Evolutionary conservation across 2,888 invertebrate species (phyloP), one percentile per base, ranked within the genome.

Genomic region (Xylota sylvarum): DNA sequence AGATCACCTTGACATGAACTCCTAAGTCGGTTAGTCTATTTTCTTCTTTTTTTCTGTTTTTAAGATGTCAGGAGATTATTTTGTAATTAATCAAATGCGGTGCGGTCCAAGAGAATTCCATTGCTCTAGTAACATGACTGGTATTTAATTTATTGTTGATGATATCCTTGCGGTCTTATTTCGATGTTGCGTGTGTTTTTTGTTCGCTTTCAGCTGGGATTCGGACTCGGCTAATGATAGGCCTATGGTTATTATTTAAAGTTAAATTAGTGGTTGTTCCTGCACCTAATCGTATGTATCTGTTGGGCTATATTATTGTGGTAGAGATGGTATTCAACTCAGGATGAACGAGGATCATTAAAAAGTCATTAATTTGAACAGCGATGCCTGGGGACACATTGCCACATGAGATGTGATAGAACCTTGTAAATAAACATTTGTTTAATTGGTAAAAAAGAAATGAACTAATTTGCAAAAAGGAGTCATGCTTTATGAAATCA

Each of bases 311-410:
- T 30, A 14, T 55, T 70, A 2, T 35, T 72, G 35, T 30, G 32
- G 60, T 35, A 2, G 27, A 64, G 76, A 70, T 62, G 64, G 19
- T 17, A 43, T 62, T 17, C 46, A 17, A 23, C 58, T 46, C 40
- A 80, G 70, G 70, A 76, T 80, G 80, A 67, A 64, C 10, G 58
- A 70, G 43, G 55, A 67, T 85, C 80, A 85, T 85, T 85, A 85
- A 85, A 85, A 85, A 81, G 65, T n/a, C 85, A 76, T 85, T 81
- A 72, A 76, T 81, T 55, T 80, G 30, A n/a, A 35, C 58, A 70
- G 43, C 35, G 43, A 7, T 69, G 62, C 65, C 76, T 35, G 37
- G 3, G 40, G 27, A 58, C 52, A 52, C 12, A 12, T 35, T 46
- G 23, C 30, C 19, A 67, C 52, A 43, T 56, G 23, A 48, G 52